Percentiles rank a stretch among this genome's conserved stretches.
phyloP scores from a whole-genome alignment of 1,140 invertebrate species.

The Rhagoletis pomonella region DNA sequence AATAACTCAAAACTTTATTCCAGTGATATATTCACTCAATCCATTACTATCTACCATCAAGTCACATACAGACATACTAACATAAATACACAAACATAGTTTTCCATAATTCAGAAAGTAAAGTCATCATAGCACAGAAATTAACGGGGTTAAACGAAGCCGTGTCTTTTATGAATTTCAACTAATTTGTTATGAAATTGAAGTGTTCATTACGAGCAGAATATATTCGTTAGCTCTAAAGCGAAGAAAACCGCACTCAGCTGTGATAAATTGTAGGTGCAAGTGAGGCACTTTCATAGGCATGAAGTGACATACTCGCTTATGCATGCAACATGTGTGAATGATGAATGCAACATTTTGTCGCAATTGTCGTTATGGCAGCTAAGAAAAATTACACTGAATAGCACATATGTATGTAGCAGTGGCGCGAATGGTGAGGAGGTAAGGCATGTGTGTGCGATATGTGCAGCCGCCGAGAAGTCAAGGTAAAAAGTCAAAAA shows the following conservation, averaged over 20 bases:
- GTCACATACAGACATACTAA: no score
- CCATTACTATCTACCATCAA: no score
- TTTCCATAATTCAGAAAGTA: no score
- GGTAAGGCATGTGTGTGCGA: not conserved
- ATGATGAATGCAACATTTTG: conserved; percentile 52
- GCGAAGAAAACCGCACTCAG: not conserved
- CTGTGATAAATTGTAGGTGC: conserved; percentile 14
- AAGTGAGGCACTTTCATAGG: no score
- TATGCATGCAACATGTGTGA: conserved; percentile 45
- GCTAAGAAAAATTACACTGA: conserved; percentile 11
- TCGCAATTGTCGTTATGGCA: conserved; percentile 37
- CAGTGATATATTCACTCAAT: no score
- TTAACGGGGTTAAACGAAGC: not conserved
- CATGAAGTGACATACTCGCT: conserved; percentile 9
- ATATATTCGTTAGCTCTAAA: not conserved
- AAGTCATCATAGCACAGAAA: no score
- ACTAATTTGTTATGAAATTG: conserved; percentile 37
- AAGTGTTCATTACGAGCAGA: not conserved
- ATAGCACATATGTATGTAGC: no score
- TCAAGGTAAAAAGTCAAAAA: conserved; percentile 42
- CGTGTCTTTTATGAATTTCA: conserved; percentile 15
- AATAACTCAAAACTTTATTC: no score
- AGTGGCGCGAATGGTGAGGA: not conserved
- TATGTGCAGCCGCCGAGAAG: not conserved
- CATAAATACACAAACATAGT: no score